A percentile compares a stretch with the other conserved stretches of the same genome.
phyloP scores from a whole-genome alignment of 2,113 vertebrate species.

The Pelecanoides urinatrix region DNA sequence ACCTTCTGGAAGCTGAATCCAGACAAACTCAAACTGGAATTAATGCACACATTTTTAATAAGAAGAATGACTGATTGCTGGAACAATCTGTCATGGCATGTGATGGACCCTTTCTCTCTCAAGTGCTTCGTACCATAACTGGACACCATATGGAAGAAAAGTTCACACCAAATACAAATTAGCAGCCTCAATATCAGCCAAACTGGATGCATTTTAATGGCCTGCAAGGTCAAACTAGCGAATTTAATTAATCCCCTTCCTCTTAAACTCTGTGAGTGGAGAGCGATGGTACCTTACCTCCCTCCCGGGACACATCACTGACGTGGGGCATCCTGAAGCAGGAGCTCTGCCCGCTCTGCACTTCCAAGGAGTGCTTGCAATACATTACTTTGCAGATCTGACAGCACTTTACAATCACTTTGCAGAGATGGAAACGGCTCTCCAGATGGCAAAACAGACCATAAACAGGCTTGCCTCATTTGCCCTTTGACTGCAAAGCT shows the following conservation, averaged over 20 bases:
- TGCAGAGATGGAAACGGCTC: neutral
- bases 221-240: neutral
- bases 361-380: neutral
- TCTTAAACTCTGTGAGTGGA: neutral
- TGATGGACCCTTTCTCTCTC: neutral
- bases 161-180: neutral
- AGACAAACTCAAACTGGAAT: neutral
- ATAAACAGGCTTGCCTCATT: neutral
- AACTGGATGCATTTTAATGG: neutral
- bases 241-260: neutral
- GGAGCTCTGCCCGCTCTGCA: neutral
- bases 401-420: neutral
- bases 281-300: neutral
- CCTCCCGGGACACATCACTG: neutral
- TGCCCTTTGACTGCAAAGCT: neutral
- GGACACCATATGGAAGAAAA: neutral
- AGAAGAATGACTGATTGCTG: neutral
- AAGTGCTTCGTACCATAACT: neutral
- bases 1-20: neutral
- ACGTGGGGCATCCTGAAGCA: neutral
- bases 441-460: neutral
- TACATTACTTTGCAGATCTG: neutral
- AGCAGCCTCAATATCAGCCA: neutral
- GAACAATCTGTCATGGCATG: neutral
- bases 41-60: neutral